Base-by-base conservation (phyloP, 2,113 vertebrate species). In the Lophochroa leadbeateri region DNA sequence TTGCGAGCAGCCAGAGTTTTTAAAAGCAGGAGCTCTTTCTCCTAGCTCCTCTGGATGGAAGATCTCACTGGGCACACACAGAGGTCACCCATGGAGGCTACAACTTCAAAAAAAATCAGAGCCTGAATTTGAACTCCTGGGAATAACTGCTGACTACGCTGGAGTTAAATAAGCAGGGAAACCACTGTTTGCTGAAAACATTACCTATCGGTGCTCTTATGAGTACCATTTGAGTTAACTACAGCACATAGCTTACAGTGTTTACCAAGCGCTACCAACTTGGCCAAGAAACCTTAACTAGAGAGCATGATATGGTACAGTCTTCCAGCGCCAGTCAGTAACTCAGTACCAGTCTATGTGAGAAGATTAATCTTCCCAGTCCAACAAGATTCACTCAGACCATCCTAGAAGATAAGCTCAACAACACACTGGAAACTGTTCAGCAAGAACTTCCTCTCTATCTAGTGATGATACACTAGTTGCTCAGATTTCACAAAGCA, bases 231-330 rank as follows among this genome's bases (percentile, higher is more conserved):
- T 0, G 1, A 82, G 29, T 74, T 88, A 76, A 39, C n/a, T 53
- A 33, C 0, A 61, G 18, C 6, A 39, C 1, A 8, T 39, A 15
- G 9, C 21, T 28, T 50, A 49, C 20, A 33, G 39, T 8, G 7
- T 47, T 86, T 80, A 60, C 35, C 75, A 80, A 58, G 41, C 10
- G 13, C n/a, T 57, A 33, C 2, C 68, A 69, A 6, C 61, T 71
- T 11, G 37, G 58, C 53, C 65, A 50, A 63, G 57, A 85, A 91
- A 85, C 28, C n/a, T 35, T 18, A 19, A 37, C 6, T 17, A 46
- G n/a, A 37, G 27, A 75, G 65, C 41, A 39, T 4, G 47, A 44
- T 2, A 64, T 2, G 10, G 13, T 25, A 64, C 46, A 88, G 37
- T 29, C 44, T 74, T 41, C 18, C 68, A 58, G 24, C 31, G 64